phyloP scores from a whole-genome alignment of 1,140 invertebrate species.

The Planococcus citri region DNA sequence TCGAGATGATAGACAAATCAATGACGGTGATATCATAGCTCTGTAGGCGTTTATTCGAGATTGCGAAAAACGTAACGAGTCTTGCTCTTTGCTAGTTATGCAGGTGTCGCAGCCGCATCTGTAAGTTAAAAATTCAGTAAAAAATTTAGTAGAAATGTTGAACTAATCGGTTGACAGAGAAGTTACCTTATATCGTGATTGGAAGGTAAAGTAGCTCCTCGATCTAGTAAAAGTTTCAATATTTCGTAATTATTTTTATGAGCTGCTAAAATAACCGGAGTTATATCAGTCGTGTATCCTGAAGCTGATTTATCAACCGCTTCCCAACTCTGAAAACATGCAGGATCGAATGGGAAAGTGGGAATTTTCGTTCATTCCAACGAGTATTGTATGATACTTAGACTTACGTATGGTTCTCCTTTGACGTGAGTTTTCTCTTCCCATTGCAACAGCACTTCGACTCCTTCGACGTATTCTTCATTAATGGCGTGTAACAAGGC shows the following conservation, averaged over 20 bases:
- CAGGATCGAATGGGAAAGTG: background rate
- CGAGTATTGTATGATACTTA: too few species aligned
- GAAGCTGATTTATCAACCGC: conserved; percentile 61
- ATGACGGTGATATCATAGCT: conserved; percentile 74
- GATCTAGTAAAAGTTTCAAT: conserved; percentile 72
- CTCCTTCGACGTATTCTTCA: conserved; percentile 89
- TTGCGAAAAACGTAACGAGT: conserved; percentile 75
- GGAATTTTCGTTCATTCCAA: too few species aligned
- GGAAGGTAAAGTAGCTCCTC: conserved; percentile 71
- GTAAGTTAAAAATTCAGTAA: background rate
- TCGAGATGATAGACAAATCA: conserved; percentile 83
- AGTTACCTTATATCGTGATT: conserved; percentile 76
- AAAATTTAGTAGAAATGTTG: too few species aligned
- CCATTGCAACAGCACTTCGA: conserved; percentile 76
- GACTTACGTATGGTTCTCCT: conserved; percentile 62
- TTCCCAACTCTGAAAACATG: conserved; percentile 65
- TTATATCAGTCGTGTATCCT: conserved; percentile 79
- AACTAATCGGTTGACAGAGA: too few species aligned
- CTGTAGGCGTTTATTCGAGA: conserved; percentile 87
- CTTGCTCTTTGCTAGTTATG: conserved; percentile 56
- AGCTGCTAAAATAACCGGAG: conserved; percentile 73
- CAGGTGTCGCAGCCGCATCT: conserved; percentile 83
- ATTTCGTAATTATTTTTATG: conserved; percentile 91
- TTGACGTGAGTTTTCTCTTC: conserved; percentile 65
- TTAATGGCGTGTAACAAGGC: conserved; percentile 79